Evolutionary conservation across 2,113 vertebrate species (phyloP), one percentile per base, ranked within the genome.

Genomic region (Callorhinus ursinus): DNA sequence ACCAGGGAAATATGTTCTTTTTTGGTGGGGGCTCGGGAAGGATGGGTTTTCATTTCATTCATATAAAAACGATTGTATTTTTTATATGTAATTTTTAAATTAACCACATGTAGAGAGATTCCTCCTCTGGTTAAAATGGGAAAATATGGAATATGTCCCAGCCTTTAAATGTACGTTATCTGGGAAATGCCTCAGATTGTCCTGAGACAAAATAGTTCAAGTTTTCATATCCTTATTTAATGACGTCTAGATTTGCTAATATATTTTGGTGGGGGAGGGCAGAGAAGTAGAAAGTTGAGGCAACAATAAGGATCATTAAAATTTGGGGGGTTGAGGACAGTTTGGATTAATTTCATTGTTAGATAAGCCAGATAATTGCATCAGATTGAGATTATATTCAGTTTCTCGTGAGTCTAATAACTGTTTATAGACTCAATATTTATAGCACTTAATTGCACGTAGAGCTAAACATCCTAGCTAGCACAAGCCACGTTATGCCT

Each of bases 401-500:
- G 31, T 18, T 74, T 72, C 10, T 83, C 79, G 55, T 49, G 1
- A 91, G 61, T 91, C 71, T 79, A 84, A 69, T 93, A 91, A 80
- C 74, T 93, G 84, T 97, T 95, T 94, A 83, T n/a, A 7, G 59
- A 90, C 69, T 96, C 42, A 11, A 21, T 95, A 88, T 97, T 77
- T 55, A 7, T 57, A 80, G 51, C 24, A 74, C n/a, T 96, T 95
- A 71, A 77, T 42, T 81, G 83, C 55, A 5, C 3, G 2, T 21
- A 49, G 93, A 80, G 79, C 67, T 86, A 26, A 93, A 18, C 36
- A 24, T 51, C 85, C 80, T 21, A 21, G 39, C 5, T 21, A 21
- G 39, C 5, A 22, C 24, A 69, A 88, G 69, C 21, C 19, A 39
- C 26, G 7, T 36, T 63, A 84, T 85, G 71, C 84, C 71, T 81